Evolutionary conservation across 2,797 vertebrate species (phyloP), one percentile per base, ranked within the genome.

Genomic region (Scarus forsteni): DNA sequence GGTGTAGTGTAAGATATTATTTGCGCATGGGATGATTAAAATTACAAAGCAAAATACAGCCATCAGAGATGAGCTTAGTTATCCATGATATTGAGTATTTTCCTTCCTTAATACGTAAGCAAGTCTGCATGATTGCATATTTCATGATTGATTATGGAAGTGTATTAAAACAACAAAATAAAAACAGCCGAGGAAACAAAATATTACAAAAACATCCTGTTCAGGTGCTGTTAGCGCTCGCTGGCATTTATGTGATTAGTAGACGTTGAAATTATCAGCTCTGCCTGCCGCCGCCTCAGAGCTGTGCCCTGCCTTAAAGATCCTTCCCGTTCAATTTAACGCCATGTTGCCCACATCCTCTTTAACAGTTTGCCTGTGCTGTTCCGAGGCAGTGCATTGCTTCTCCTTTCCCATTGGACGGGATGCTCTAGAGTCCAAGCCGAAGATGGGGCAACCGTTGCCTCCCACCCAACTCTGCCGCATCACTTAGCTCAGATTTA

Each of bases 291-390:
- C 70, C 49, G 75, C 77, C 65, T 35, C 18, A 59, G 62, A 79
- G 72, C 76, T 2, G 66, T 56, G 15, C 51, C 76, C 79, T 60
- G 75, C 66, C 76, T 85, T 79, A 66, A 75, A 86, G 80, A 89
- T 88, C 85, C 78, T 73, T 69, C 77, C 77, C 60, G 16, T 90
- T 90, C 87, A 91, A 92, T 92, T 92, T 92, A 88, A 91, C 88
- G 88, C 63, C 84, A 74, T 87, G 89, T 87, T 89, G 88, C 88
- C 65, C 77, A 58, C 56, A 61, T 85, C 85, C 85, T 84, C 80
- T 66, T 83, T 80, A 84, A 88, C 84, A 79, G 71, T 85, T 84
- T 85, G 69, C 79, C 87, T 76, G 78, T 81, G 79, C 73, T 10
- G 66, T 83, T 91, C 83, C 27, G 34, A 76, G 68, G 79, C 77